Percentiles rank a stretch among this genome's conserved stretches.
Conservation (phyloP, 2,113 vertebrate species). For the Athene cunicularia region DNA sequence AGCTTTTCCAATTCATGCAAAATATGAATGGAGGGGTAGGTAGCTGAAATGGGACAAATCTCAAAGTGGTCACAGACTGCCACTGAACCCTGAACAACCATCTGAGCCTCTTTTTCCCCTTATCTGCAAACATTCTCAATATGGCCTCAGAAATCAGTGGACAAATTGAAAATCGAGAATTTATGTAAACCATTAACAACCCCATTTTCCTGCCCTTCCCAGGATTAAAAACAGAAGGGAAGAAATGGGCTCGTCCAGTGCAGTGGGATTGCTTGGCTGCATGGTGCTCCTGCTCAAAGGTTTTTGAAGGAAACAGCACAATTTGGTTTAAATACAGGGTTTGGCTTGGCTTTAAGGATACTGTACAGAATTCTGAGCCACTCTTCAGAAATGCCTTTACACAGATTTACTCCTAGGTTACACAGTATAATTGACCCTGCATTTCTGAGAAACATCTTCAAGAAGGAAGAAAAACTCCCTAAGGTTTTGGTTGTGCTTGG, state of each 20-base stretch:
- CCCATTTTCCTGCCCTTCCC: accelerated
- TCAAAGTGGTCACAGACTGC: neutral
- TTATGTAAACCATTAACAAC: neutral
- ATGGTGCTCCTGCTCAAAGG: neutral
- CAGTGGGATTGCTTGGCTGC: neutral
- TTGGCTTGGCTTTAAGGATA: neutral
- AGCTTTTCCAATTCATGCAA: neutral
- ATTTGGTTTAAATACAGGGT: neutral
- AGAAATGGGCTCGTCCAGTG: neutral
- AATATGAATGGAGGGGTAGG: neutral
- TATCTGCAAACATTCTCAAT: neutral
- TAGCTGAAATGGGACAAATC: neutral
- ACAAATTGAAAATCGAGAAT: neutral
- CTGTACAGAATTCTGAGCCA: neutral
- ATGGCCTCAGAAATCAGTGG: neutral
- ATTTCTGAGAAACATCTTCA: neutral
- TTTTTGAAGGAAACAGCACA: neutral
- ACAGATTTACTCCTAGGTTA: neutral
- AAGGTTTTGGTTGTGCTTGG: neutral
- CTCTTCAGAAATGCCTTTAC: neutral
- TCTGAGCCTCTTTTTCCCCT: neutral
- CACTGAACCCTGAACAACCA: neutral
- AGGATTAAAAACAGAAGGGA: neutral
- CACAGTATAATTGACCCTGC: neutral
- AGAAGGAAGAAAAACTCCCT: neutral